Evolutionary conservation across 2,797 vertebrate species (phyloP).

Genomic region (Pseudopleuronectes americanus): DNA sequence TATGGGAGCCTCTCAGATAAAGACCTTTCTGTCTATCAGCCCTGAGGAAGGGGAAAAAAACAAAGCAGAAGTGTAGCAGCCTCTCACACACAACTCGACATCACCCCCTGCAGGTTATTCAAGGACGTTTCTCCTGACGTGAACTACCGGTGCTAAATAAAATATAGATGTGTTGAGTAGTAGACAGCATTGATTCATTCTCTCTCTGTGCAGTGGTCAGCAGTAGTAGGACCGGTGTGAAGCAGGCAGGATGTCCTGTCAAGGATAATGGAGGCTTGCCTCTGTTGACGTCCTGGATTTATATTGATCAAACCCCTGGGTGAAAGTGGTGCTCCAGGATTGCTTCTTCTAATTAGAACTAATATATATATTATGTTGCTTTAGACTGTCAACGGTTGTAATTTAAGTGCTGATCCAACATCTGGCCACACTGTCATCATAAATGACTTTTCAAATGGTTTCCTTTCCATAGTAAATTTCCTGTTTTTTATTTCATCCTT

Average conservation of each 20-base stretch:
- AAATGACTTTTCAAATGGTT: constrained; percentile 47
- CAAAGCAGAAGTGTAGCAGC: background rate
- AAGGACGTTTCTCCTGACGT: constrained; percentile 24
- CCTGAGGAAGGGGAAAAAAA: background rate
- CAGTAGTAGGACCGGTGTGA: constrained; percentile 35
- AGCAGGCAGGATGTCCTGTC: constrained; percentile 62
- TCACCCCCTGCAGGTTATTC: constrained; percentile 61
- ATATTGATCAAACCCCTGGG: constrained; percentile 20
- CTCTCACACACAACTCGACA: constrained; percentile 41
- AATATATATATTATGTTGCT: constrained; percentile 21
- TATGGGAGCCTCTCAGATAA: constrained; percentile 55
- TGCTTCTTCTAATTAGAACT: constrained; percentile 26
- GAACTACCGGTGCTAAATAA: constrained; percentile 37
- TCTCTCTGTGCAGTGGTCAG: constrained; percentile 39
- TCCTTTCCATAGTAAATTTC: constrained; percentile 44
- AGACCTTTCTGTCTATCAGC: constrained; percentile 33
- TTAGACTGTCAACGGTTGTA: constrained; percentile 15
- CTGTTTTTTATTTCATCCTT: constrained; percentile 43
- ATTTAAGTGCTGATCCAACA: constrained; percentile 15
- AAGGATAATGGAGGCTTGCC: constrained; percentile 42
- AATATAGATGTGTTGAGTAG: constrained; percentile 44
- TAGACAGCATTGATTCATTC: constrained; percentile 47
- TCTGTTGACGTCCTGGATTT: constrained; percentile 34
- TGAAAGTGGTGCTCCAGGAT: constrained; percentile 5
- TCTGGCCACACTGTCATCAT: constrained; percentile 29